These are phyloP conservation scores for Coelopa frigida DNA, from an alignment of 1,140 invertebrate species.

Conservation along the genomic window DNA sequence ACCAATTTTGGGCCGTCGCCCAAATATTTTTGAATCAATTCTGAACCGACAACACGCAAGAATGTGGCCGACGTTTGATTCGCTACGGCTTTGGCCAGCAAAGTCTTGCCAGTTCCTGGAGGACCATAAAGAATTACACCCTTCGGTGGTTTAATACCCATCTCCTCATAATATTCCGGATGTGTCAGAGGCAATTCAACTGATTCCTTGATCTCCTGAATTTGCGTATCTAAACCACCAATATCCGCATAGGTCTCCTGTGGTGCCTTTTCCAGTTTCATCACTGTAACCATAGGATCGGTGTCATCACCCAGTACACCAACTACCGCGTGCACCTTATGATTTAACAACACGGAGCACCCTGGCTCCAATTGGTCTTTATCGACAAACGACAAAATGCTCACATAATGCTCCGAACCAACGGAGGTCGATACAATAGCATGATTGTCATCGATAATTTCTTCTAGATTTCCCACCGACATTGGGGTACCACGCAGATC, in stretches of 20 bases:
- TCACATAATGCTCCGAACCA: slow-evolving; percentile 99
- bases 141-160: slow-evolving; percentile 99
- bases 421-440: slow-evolving; percentile 99
- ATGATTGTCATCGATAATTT: slow-evolving; percentile 99
- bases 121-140: slow-evolving; percentile 98
- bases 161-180: slow-evolving; percentile 99
- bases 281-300: slow-evolving; percentile 99
- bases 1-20: slow-evolving; percentile 99
- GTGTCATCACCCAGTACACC: slow-evolving; percentile 98
- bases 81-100: slow-evolving; percentile 97
- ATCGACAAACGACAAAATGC: slow-evolving; percentile 98
- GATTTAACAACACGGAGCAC: slow-evolving; percentile 96
- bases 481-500: slow-evolving; percentile 97
- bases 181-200: slow-evolving; percentile 98
- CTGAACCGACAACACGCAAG: slow-evolving; percentile 95
- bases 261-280: slow-evolving; percentile 99
- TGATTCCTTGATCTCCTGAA: slow-evolving; percentile 99
- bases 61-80: slow-evolving; percentile 99
- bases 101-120: slow-evolving; percentile 96
- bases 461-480: slow-evolving; percentile 99
- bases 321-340: slow-evolving; percentile 99
- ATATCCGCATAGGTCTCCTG: slow-evolving; percentile 99
- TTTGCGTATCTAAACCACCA: slow-evolving; percentile 98
- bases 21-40: slow-evolving; percentile 98
- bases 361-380: slow-evolving; percentile 99